These are phyloP conservation scores for Dasypus novemcinctus DNA, from an alignment of 2,113 vertebrate species.

Conservation along the genomic window DNA sequence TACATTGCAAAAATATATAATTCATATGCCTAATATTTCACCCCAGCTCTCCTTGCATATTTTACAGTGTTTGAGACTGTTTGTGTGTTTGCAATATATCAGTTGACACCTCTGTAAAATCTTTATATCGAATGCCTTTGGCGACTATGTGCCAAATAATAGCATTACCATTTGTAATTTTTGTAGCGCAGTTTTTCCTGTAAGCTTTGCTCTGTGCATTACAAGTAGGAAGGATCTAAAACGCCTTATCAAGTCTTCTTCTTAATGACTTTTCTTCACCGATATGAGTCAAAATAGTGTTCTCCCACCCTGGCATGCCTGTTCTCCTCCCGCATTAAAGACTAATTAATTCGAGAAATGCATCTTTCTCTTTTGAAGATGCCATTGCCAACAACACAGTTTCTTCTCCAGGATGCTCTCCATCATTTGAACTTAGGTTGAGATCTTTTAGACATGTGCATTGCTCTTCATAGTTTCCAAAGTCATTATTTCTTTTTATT, in stretches of 20 bases:
- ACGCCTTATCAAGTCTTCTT: conserved; percentile 79
- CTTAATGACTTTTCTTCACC: conserved; percentile 76
- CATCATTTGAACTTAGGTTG: neutral
- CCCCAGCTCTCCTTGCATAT: conserved; percentile 79
- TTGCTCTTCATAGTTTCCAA: neutral
- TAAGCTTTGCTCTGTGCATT: conserved; percentile 79
- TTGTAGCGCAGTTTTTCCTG: conserved; percentile 81
- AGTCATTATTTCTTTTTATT: neutral
- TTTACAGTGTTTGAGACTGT: conserved; percentile 83
- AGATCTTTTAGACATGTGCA: neutral
- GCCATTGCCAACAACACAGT: neutral
- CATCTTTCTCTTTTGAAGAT: neutral
- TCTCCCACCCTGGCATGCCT: conserved; percentile 11
- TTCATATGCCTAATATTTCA: conserved; percentile 85
- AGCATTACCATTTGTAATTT: conserved; percentile 85
- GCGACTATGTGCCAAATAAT: conserved; percentile 84
- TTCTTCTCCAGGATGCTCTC: neutral
- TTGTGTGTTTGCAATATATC: conserved; percentile 88
- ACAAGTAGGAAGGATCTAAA: conserved; percentile 79
- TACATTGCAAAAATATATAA: conserved; percentile 80
- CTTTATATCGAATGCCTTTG: conserved; percentile 88
- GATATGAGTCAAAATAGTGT: conserved; percentile 74
- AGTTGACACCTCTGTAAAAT: conserved; percentile 88
- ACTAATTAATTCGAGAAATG: neutral
- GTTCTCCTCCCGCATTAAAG: conserved; percentile 60